Evolutionary conservation across 1,140 invertebrate genomes (phyloP).

Genomic region (Pseudomyrmex gracilis): DNA sequence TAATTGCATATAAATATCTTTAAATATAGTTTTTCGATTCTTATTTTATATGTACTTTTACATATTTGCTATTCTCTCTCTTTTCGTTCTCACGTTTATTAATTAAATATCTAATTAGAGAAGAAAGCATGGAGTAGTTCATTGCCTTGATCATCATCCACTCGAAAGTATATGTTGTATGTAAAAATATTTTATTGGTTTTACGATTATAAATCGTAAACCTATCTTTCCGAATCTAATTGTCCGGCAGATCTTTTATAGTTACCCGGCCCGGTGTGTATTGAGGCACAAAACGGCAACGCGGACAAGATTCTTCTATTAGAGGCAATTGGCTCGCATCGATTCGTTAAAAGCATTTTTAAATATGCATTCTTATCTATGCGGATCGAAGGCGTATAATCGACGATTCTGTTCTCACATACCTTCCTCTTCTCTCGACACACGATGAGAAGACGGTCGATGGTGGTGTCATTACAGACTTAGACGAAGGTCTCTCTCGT

Average conservation of each 20-base stretch:
- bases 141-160: not conserved
- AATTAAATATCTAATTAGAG: slow-evolving; percentile 2
- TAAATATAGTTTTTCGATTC: not conserved
- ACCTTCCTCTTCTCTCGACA: slow-evolving; percentile 16
- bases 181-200: not conserved
- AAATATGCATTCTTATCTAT: slow-evolving; percentile 79
- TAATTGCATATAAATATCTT: not conserved
- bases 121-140: not conserved
- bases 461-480: slow-evolving; percentile 48
- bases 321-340: slow-evolving; percentile 65
- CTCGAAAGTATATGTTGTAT: not conserved
- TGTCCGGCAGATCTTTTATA: slow-evolving; percentile 59
- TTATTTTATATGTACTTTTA: too few relatives aligned
- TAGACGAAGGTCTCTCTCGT: slow-evolving; percentile 12
- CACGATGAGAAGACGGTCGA: not conserved
- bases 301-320: slow-evolving; percentile 80
- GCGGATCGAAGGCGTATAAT: slow-evolving; percentile 73
- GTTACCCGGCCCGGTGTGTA: not conserved
- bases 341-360: slow-evolving; percentile 82
- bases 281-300: slow-evolving; percentile 40
- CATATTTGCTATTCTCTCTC: too few relatives aligned
- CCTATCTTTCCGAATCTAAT: slow-evolving; percentile 65
- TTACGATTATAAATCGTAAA: slow-evolving; percentile 35
- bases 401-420: slow-evolving; percentile 59
- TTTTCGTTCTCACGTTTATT: not conserved